Evolutionary conservation across 2,888 invertebrate genomes (phyloP), one percentile per base, ranked within the genome.

Genomic region (Leptopilina syphax): DNA sequence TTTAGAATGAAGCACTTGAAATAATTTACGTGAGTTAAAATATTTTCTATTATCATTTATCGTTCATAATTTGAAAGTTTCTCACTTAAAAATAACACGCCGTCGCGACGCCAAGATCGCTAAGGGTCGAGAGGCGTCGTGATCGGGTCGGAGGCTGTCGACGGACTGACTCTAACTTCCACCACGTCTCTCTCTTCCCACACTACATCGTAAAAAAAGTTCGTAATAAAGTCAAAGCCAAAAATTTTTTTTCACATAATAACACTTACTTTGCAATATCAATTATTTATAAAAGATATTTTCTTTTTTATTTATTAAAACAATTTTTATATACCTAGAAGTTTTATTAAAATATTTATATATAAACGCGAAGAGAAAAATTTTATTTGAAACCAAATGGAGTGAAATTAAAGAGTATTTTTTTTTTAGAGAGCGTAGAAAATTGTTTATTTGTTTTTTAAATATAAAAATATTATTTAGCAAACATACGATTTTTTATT

Each of bases 121-220:
- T 76, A 79, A 41, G 81, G 65, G 77, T 79, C 83, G 82, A 81
- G 81, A 81, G 83, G 86, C 89, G 89, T 89, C 89, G 87, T 88
- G 88, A 88, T 50, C 90, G 88, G 87, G 89, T 86, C 89, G 90
- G 88, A 88, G 90, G 90, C 89, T 91, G 90, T 89, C 89, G 90
- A 89, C 90, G 90, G 89, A 91, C 91, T 91, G 90, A 88, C 88
- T 88, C 86, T 44, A 44, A 44, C 44, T 83, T 80, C 77, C 66
- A 77, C 85, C 82, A 83, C 81, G 34, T 34, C 66, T 80, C 66
- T 83, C 79, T 79, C 79, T 79, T 80, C 80, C 80, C 79, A 65
- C 77, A 77, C 79, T 77, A 80, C 77, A 79, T 57, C 81, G 80
- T 80, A 83, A 80, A 81, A 80, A 81, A 81, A 80, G 76, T 80